Conservation (phyloP, 2,113 vertebrate species). For the Narcine bancroftii region DNA sequence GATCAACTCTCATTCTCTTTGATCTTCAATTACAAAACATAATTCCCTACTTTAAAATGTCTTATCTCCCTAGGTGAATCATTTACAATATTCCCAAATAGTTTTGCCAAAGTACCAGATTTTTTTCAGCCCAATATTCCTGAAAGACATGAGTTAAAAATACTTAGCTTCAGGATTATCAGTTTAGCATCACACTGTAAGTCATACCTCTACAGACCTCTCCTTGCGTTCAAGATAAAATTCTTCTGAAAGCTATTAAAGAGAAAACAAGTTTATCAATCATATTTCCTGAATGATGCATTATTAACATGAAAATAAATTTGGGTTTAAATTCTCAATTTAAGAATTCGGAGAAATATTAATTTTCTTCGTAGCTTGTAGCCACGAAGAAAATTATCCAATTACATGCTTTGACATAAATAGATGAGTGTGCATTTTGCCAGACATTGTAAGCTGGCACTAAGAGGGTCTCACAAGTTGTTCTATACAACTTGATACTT, state of each 20-base stretch:
- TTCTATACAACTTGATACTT: too few relatives aligned
- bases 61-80: background rate
- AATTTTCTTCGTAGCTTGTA: background rate
- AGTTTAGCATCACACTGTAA: background rate
- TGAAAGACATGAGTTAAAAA: background rate
- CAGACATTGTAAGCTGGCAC: background rate
- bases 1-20: too few relatives aligned
- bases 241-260: conserved; percentile 23
- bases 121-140: background rate
- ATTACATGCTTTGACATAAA: background rate
- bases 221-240: too few relatives aligned
- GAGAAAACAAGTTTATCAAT: background rate
- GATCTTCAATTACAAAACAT: background rate
- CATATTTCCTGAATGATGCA: background rate
- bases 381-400: background rate
- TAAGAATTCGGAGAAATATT: background rate
- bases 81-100: background rate
- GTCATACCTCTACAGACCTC: background rate
- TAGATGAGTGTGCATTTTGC: background rate
- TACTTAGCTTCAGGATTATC: background rate
- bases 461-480: too few relatives aligned
- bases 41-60: background rate
- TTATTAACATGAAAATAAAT: background rate
- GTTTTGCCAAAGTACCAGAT: background rate
- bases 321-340: background rate